phyloP scores from a whole-genome alignment of 2,113 vertebrate genomes.

The Mus spicilegus region DNA sequence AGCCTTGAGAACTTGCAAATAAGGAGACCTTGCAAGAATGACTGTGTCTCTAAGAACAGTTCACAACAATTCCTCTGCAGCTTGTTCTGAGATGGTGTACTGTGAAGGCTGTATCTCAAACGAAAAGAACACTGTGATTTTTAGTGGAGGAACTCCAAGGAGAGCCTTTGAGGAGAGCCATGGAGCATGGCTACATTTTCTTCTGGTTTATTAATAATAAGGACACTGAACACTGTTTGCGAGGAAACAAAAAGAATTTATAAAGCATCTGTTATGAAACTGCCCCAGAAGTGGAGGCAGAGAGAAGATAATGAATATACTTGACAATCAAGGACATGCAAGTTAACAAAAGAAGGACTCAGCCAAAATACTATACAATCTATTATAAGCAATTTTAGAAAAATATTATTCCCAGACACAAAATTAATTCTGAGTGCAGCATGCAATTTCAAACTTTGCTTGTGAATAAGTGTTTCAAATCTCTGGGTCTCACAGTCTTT shows the following conservation, averaged over 20 bases:
- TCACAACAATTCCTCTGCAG: background rate
- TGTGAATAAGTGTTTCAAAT: slow-evolving; percentile 25
- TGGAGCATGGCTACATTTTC: slow-evolving; percentile 25
- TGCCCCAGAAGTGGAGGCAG: background rate
- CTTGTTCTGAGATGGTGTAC: background rate
- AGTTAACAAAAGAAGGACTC: slow-evolving; percentile 31
- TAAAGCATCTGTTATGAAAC: slow-evolving; percentile 44
- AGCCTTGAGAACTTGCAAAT: background rate
- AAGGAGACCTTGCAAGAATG: background rate
- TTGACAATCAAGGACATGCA: slow-evolving; percentile 44
- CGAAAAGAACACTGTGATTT: slow-evolving; percentile 61
- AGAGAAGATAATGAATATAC: slow-evolving; percentile 38
- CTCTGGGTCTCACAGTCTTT: background rate
- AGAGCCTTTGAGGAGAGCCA: slow-evolving; percentile 22
- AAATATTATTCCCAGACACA: background rate
- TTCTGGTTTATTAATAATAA: slow-evolving; percentile 39
- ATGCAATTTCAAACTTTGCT: background rate
- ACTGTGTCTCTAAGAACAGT: slow-evolving; percentile 28
- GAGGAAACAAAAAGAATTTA: slow-evolving; percentile 54
- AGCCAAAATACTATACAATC: background rate
- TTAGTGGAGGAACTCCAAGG: background rate
- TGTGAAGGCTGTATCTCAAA: slow-evolving; percentile 38
- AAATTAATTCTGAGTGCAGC: slow-evolving; percentile 42
- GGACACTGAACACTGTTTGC: slow-evolving; percentile 28
- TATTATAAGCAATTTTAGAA: background rate